These are phyloP conservation scores for Drosophila aldrichi DNA, from an alignment of 2,888 invertebrate genomes.

Conservation along the genomic window DNA sequence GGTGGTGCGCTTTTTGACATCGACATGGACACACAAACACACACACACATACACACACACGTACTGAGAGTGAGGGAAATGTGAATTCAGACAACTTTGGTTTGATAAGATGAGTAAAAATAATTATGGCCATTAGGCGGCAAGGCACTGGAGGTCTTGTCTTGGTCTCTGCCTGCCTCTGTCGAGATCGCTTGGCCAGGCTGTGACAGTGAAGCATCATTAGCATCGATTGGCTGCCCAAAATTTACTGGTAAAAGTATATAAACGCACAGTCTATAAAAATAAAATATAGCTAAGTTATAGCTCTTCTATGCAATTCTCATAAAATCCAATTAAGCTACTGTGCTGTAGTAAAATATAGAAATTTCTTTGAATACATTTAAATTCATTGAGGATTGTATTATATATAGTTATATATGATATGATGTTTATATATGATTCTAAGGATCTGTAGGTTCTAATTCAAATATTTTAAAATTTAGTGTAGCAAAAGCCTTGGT, in stretches of 20 bases:
- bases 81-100: slow-evolving; percentile 61
- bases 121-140: slow-evolving; percentile 77
- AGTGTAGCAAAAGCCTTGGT: too few species aligned
- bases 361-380: neutral
- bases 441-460: neutral
- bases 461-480: too few species aligned
- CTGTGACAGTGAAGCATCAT: slow-evolving; percentile 23
- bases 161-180: slow-evolving; percentile 14
- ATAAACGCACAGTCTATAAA: neutral
- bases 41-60: slow-evolving; percentile 17
- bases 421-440: neutral
- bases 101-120: slow-evolving; percentile 75
- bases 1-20: slow-evolving; percentile 58
- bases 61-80: slow-evolving; percentile 42
- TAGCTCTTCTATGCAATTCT: slow-evolving; percentile 7
- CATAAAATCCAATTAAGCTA: slow-evolving; percentile 4
- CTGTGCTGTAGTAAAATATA: neutral
- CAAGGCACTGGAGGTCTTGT: slow-evolving; percentile 47
- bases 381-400: neutral
- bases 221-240: slow-evolving; percentile 25
- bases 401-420: neutral
- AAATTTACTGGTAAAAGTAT: neutral
- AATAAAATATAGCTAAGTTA: neutral
- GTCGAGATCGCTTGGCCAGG: slow-evolving; percentile 16
- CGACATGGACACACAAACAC: slow-evolving; percentile 26